A percentile compares a stretch with the other conserved stretches of the same genome.
phyloP scores from a whole-genome alignment of 2,113 vertebrate genomes.

The Vimba vimba region DNA sequence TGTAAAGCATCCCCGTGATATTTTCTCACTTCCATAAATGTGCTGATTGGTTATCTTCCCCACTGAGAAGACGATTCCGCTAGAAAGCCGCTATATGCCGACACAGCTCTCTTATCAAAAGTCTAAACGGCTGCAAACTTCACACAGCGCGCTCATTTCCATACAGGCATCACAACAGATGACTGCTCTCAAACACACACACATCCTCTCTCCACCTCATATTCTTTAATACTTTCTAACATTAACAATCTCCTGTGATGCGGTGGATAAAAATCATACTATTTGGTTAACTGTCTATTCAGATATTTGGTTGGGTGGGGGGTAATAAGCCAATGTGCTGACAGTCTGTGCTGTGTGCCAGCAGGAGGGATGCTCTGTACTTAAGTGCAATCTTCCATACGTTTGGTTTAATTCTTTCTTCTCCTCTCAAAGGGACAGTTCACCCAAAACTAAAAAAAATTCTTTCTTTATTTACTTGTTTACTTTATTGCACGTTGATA shows the following conservation, averaged over 20 bases:
- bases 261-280: conserved; percentile 5
- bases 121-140: conserved; percentile 34
- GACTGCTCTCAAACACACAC: conserved; percentile 42
- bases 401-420: not conserved
- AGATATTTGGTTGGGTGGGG: not conserved
- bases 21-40: conserved; percentile 10
- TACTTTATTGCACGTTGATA: not conserved
- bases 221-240: conserved; percentile 38
- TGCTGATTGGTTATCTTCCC: conserved; percentile 22
- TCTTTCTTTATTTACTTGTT: not conserved
- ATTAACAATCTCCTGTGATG: conserved; percentile 18
- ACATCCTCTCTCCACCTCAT: not conserved
- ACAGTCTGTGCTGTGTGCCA: not conserved
- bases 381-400: not conserved
- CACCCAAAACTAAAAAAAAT: not conserved
- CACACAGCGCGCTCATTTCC: conserved; percentile 25
- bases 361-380: conserved; percentile 20
- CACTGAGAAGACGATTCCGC: conserved; percentile 25
- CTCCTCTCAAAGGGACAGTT: not conserved
- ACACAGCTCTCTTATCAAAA: conserved; percentile 41
- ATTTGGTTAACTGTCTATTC: not conserved
- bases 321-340: not conserved
- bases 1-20: not conserved
- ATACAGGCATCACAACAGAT: conserved; percentile 35
- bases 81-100: conserved; percentile 18